phyloP scores from a whole-genome alignment of 2,888 invertebrate genomes.

The Geophilus truncorum region DNA sequence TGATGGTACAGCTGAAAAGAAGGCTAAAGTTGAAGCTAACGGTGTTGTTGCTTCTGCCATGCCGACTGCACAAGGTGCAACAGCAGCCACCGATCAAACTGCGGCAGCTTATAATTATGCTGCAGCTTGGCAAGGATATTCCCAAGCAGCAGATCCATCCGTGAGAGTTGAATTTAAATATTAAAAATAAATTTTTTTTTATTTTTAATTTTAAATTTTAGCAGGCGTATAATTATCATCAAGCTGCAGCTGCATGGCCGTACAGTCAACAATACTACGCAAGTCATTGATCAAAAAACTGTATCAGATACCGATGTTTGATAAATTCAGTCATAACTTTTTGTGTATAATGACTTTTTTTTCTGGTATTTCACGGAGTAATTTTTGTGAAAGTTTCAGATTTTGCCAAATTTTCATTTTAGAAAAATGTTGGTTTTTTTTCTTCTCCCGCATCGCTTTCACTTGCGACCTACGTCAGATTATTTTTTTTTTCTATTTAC shows the following conservation, averaged over 20 bases:
- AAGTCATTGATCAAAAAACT: background rate
- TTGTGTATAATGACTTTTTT: background rate
- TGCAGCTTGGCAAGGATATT: slow-evolving; percentile 35
- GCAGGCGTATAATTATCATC: slow-evolving; percentile 35
- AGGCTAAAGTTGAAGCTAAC: slow-evolving; percentile 31
- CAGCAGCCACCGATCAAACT: slow-evolving; percentile 30
- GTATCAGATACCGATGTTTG: background rate
- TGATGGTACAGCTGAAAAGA: slow-evolving; percentile 31
- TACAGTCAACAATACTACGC: slow-evolving; percentile 36
- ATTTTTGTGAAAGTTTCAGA: background rate
- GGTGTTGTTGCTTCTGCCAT: slow-evolving; percentile 9
- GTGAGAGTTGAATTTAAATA: background rate
- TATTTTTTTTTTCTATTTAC: no score
- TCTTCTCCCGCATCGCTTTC: no score
- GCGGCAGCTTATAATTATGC: slow-evolving; percentile 14
- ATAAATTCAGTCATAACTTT: background rate
- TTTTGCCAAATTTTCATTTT: background rate
- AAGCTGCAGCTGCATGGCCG: slow-evolving; percentile 31
- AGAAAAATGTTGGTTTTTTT: no score
- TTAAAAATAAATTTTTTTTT: background rate
- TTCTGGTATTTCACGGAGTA: background rate
- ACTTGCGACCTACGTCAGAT: no score
- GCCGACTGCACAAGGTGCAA: background rate
- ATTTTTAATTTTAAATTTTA: background rate
- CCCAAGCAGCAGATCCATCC: slow-evolving; percentile 6